These are phyloP conservation scores for Pygoscelis adeliae DNA, from an alignment of 2,113 vertebrate genomes.

Conservation along the genomic window DNA sequence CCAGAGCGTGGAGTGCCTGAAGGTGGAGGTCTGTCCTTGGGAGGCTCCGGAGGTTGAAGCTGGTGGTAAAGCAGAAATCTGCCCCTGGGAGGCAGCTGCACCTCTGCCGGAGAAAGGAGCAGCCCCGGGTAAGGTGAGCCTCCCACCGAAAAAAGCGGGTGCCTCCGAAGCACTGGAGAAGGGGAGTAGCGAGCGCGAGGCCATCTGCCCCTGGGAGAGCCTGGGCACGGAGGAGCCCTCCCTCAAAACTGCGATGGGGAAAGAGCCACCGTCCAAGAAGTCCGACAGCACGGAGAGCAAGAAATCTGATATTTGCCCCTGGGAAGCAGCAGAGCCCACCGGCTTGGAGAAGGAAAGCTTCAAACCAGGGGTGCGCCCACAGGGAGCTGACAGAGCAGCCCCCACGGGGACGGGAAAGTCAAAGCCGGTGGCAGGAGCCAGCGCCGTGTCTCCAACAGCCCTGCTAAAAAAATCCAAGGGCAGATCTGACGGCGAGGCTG, in stretches of 20 bases:
- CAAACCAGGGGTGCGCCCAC: conserved; percentile 35
- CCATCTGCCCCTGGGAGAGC: conserved; percentile 42
- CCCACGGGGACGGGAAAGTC: neutral
- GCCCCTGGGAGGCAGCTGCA: conserved; percentile 58
- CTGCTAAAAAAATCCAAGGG: neutral
- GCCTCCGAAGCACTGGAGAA: neutral
- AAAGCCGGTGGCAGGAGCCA: neutral
- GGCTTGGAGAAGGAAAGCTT: neutral
- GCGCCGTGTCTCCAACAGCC: fast-evolving
- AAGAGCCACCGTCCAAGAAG: neutral
- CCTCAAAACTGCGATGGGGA: neutral
- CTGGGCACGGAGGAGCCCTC: neutral
- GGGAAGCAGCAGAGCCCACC: conserved; percentile 55
- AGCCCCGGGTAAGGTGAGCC: fast-evolving
- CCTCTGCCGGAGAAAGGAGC: neutral
- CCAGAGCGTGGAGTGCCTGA: neutral
- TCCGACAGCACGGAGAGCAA: neutral
- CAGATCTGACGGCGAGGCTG: neutral
- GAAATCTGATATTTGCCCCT: conserved; percentile 41
- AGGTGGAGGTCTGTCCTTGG: conserved; percentile 39
- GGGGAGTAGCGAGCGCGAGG: neutral
- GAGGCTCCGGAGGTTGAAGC: neutral
- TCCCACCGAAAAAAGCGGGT: neutral
- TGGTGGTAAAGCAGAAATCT: conserved; percentile 58
- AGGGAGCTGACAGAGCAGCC: neutral